These are phyloP conservation scores for Onychostruthus taczanowskii DNA, from an alignment of 2,113 vertebrate genomes.

Conservation along the genomic window DNA sequence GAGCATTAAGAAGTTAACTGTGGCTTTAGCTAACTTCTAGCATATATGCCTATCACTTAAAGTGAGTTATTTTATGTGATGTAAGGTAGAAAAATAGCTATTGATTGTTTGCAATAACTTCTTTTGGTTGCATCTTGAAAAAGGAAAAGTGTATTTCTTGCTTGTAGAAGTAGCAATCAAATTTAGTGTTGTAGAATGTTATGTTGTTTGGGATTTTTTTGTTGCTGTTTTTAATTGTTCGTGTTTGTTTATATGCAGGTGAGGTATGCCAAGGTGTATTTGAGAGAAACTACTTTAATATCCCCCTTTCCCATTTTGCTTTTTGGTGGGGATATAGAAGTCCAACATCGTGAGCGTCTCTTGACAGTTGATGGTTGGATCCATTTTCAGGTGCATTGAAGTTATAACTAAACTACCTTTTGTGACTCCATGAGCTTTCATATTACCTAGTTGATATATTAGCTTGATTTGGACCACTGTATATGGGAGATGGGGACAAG, in stretches of 20 bases:
- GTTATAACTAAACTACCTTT: background rate
- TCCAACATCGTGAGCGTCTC: constrained; percentile 92
- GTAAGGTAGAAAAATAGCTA: background rate
- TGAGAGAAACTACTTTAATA: constrained; percentile 90
- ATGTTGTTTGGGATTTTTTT: background rate
- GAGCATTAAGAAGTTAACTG: background rate
- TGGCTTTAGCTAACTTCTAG: background rate
- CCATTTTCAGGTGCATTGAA: constrained; percentile 85
- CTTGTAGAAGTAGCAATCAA: background rate
- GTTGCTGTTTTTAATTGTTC: background rate
- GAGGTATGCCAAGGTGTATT: constrained; percentile 89
- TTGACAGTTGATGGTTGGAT: constrained; percentile 95
- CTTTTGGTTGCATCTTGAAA: background rate
- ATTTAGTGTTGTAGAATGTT: background rate
- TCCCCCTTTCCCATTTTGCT: constrained; percentile 92
- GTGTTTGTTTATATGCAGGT: constrained; percentile 75
- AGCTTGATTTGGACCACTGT: background rate
- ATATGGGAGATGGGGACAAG: background rate
- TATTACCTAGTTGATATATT: background rate
- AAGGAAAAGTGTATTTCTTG: background rate
- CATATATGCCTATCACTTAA: background rate
- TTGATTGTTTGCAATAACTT: background rate
- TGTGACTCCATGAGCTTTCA: background rate
- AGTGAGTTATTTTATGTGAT: background rate
- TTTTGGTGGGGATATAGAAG: constrained; percentile 95